Evolutionary conservation across 2,888 invertebrate species (phyloP), one percentile per base, ranked within the genome.

Genomic region (Ophion costatus): DNA sequence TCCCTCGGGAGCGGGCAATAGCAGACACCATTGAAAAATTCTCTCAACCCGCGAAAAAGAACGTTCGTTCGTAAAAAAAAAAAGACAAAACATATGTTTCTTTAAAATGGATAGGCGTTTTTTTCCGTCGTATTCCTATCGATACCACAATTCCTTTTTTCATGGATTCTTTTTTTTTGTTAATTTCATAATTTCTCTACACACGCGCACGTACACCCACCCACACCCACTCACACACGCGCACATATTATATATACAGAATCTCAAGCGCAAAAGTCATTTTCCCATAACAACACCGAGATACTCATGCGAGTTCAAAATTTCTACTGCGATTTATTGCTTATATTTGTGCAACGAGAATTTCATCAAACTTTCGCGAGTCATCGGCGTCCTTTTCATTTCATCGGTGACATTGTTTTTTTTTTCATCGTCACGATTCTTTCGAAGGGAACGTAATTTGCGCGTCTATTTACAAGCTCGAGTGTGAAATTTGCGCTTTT

Each of bases 381-480:
- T 70, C 74, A 45, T 20, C 79, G 64, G n/a, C 20, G 17, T n/a
- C 7, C 22, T 45, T 64, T 57, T 9, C 57, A 42, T 57, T 63
- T 14, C 63, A 75, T 22, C 79, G 64, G 29, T 29, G 4, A 66
- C 57, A 20, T 56, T 33, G 11, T 76, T n/a, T 66, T 17, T 33
- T 24, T 38, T 78, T 74, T 14, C 33, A 56, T 76, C 64, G 38
- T 22, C 64, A 56, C 63, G 42, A 33, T 2, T 63, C 51, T 7
- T 24, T 66, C 42, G 7, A 73, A 42, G 81, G 24, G 71, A 77
- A 64, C 74, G 69, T 24, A n/a, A 70, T 64, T 81, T 24, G 56
- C 74, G 71, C 67, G 61, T 57, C 67, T 84, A 84, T 82, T 84
- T 82, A 84, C 84, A 84, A 84, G 82, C 64, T 20, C 66, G 69